Evolutionary conservation across 2,888 invertebrate species (phyloP).

Genomic region (Ectobius pallidus): DNA sequence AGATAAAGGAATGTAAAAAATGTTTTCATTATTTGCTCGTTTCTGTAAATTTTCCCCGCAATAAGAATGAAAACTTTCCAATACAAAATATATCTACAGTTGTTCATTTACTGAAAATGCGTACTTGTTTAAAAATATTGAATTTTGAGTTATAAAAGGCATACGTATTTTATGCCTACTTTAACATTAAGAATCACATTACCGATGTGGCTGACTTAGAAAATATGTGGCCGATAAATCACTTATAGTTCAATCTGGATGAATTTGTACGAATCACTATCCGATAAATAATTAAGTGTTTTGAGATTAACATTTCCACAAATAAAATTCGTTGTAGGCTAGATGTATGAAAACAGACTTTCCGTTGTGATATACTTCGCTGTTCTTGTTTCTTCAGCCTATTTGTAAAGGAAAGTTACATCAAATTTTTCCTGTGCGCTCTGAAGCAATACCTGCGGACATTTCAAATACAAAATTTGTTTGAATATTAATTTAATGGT

Average conservation of each 20-base stretch:
- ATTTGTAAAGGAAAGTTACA: too few species aligned
- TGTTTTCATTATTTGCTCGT: conserved; percentile 15
- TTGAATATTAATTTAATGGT: too few species aligned
- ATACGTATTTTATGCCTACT: conserved; percentile 14
- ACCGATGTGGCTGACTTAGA: background rate
- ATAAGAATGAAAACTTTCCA: conserved; percentile 5
- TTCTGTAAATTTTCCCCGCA: conserved; percentile 7
- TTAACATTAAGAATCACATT: background rate
- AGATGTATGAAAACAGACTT: too few species aligned
- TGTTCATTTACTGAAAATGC: background rate
- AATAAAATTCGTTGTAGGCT: too few species aligned
- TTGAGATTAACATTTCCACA: too few species aligned
- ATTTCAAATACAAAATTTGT: too few species aligned
- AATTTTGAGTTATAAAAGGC: conserved; percentile 13
- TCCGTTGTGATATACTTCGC: too few species aligned
- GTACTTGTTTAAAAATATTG: conserved; percentile 12
- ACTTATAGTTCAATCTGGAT: background rate
- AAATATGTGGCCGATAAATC: background rate
- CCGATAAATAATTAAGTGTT: too few species aligned
- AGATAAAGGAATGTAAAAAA: background rate
- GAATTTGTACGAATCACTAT: too few species aligned
- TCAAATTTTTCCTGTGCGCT: too few species aligned
- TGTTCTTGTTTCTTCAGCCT: too few species aligned
- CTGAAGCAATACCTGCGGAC: too few species aligned
- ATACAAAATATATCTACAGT: conserved; percentile 16